Conservation (phyloP, 2,113 vertebrate genomes). For the Ptilonorhynchus violaceus region DNA sequence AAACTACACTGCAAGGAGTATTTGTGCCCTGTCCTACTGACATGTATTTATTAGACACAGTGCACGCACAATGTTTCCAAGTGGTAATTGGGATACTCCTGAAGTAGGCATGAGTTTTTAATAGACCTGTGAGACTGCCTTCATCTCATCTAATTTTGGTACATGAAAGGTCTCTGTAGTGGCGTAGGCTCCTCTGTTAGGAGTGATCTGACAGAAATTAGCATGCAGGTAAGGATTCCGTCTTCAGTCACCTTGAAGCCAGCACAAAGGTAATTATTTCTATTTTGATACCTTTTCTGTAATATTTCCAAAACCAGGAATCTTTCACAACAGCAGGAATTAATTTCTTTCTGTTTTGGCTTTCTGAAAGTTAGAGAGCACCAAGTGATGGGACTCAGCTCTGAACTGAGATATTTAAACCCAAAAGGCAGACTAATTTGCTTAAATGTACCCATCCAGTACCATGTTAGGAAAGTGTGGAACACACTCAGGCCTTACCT, state of each 20-base stretch:
- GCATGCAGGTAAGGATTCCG: background rate
- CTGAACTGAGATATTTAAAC: background rate
- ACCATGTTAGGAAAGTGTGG: fast-evolving
- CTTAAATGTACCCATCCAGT: background rate
- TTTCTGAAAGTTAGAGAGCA: background rate
- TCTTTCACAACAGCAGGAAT: background rate
- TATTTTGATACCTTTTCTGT: background rate
- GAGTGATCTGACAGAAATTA: background rate
- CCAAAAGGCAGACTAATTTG: background rate
- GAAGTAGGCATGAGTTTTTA: background rate
- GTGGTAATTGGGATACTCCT: background rate
- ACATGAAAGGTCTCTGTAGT: background rate
- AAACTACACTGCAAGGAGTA: background rate
- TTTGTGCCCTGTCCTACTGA: background rate
- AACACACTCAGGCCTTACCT: background rate
- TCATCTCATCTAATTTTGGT: background rate
- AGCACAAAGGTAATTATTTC: background rate
- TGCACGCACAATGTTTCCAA: background rate
- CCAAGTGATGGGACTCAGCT: background rate
- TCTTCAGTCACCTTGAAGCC: slow-evolving; percentile 8
- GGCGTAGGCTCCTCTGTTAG: background rate
- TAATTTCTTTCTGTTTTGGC: background rate
- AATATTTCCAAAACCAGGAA: background rate
- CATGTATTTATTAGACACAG: background rate
- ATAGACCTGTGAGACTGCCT: background rate